Base-by-base conservation (phyloP, 1,140 invertebrate species). In the Zophobas atratus region DNA sequence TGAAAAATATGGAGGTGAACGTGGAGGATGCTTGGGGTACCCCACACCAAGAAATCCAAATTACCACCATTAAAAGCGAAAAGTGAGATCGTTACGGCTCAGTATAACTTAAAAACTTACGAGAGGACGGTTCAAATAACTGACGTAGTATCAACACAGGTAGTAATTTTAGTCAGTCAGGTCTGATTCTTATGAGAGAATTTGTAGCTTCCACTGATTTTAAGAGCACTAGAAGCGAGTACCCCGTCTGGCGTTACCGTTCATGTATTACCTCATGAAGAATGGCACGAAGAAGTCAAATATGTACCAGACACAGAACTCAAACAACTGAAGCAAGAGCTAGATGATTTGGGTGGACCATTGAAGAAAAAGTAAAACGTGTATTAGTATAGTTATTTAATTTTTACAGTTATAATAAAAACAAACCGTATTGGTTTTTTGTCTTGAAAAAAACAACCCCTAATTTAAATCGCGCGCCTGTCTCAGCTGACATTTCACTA, bases 291-390 rank as follows among this genome's bases (percentile, higher is more conserved):
- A 67, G 87, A 90, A 80, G 87, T 91, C 34, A 89, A 94, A 57
- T 95, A 94, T 86, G 89, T 97, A 55, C 95, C 95, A 0, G 95
- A 96, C 85, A 92, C 90, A 76, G 90, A 95, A 85, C 87, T 97
- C 1, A 81, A 93, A 8, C 89, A 92, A n/a, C 88, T 96, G 2
- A 93, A 95, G 85, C 85, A 89, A 55, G 89, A 94, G 83, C 85
- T 94, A 43, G 88, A 91, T 73, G 89, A 89, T 8, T 88, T 92
- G 88, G 90, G 90, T 1, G 89, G 90, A 0, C 85, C 87, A 56
- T 84, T 81, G 6, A 90, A 89, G 51, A 90, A 87, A 78, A 91
- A 90, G 86, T 78, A 75, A 55, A 33, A 3, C 43, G 43, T 46
- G 20, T 20, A 20, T 0, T 20, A 20, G 20, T 20, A 20, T 20